Conservation (phyloP, 2,113 vertebrate species). For the Neolamprologus cancellatus region DNA sequence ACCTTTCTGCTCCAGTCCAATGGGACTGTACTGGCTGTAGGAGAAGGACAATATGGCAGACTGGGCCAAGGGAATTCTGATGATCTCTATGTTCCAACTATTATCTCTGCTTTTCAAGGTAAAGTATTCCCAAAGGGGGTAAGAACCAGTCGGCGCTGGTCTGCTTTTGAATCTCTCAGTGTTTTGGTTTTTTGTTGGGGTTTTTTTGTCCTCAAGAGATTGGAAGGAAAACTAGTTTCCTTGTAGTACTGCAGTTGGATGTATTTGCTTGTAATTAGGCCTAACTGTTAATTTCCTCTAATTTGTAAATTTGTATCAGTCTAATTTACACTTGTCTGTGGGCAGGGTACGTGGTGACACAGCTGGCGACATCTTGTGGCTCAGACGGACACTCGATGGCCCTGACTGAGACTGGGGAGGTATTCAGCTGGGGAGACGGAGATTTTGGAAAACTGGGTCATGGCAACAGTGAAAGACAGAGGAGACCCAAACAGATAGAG, state of each 20-base stretch:
- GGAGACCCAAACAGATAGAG: conserved; percentile 77
- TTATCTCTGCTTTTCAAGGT: conserved; percentile 78
- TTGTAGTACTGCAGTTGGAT: neutral
- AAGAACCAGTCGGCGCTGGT: neutral
- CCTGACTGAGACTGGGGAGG: conserved; percentile 77
- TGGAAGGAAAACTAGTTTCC: neutral
- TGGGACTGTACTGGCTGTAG: conserved; percentile 72
- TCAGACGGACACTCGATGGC: conserved; percentile 79
- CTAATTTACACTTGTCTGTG: neutral
- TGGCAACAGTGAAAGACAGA: conserved; percentile 77
- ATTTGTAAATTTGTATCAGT: neutral
- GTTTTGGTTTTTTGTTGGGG: neutral
- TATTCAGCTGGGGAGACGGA: conserved; percentile 81
- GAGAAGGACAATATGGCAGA: conserved; percentile 78
- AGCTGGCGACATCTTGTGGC: conserved; percentile 76
- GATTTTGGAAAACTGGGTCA: conserved; percentile 80
- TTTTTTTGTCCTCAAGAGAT: neutral
- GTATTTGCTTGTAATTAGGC: neutral
- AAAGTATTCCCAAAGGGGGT: neutral
- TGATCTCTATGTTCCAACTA: conserved; percentile 73
- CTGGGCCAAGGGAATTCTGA: conserved; percentile 79
- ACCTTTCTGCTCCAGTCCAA: conserved; percentile 77
- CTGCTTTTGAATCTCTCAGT: neutral
- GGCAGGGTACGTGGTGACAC: conserved; percentile 76
- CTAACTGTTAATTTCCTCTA: neutral